Conservation (phyloP, 2,888 invertebrate species). For the Molorchus minor region DNA sequence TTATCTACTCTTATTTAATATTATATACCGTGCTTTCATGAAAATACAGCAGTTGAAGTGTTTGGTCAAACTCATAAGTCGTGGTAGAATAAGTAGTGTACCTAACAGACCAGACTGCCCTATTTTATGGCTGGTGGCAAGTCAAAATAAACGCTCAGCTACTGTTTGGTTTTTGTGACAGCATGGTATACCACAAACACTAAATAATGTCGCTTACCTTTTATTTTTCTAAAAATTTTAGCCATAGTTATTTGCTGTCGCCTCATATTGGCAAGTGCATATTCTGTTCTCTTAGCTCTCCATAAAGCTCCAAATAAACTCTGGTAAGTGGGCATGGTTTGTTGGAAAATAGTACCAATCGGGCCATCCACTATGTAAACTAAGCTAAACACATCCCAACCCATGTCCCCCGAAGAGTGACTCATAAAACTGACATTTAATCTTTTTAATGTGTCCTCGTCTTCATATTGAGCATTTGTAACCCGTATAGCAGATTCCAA, state of each 20-base stretch:
- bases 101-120: too few relatives aligned
- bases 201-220: too few relatives aligned
- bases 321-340: constrained; percentile 79
- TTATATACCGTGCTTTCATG: too few relatives aligned
- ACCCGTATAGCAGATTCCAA: constrained; percentile 87
- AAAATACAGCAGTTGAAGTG: too few relatives aligned
- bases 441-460: constrained; percentile 86
- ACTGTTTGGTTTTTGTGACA: too few relatives aligned
- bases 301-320: constrained; percentile 88
- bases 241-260: constrained; percentile 81
- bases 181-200: too few relatives aligned
- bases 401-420: constrained; percentile 73
- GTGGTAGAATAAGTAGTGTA: too few relatives aligned
- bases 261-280: constrained; percentile 83
- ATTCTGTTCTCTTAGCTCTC: constrained; percentile 90
- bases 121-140: too few relatives aligned
- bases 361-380: constrained; percentile 90
- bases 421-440: constrained; percentile 75
- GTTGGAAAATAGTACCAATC: constrained; percentile 83
- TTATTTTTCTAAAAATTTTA: constrained; percentile 74
- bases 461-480: constrained; percentile 94
- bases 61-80: too few relatives aligned
- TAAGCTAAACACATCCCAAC: constrained; percentile 83
- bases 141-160: too few relatives aligned
- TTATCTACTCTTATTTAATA: too few relatives aligned